Evolutionary conservation across 1,140 invertebrate genomes (phyloP).

Genomic region (Caenorhabditis brenneri): DNA sequence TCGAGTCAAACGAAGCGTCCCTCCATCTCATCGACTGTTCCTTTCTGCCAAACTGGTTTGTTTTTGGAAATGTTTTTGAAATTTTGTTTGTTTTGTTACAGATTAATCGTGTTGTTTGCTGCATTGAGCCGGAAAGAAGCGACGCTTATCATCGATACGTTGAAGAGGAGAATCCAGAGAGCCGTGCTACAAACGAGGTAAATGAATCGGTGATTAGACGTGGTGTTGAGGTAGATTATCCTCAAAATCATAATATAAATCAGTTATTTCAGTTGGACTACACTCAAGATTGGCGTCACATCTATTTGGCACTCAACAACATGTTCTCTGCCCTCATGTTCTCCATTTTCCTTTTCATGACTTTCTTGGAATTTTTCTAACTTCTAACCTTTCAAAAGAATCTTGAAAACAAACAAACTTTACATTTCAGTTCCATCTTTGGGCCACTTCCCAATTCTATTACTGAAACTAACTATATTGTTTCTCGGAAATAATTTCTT

Average conservation of each 20-base stretch:
- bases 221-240: constrained; percentile 24
- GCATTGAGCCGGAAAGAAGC: constrained; percentile 66
- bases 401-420: too few species aligned
- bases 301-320: constrained; percentile 68
- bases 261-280: constrained; percentile 56
- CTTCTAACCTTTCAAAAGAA: background rate
- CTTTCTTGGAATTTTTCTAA: constrained; percentile 67
- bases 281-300: constrained; percentile 67
- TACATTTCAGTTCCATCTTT: too few species aligned
- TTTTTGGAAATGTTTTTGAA: background rate
- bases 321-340: constrained; percentile 66
- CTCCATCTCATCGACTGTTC: constrained; percentile 64
- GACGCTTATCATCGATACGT: constrained; percentile 66
- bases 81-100: background rate
- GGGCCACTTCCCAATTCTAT: too few species aligned
- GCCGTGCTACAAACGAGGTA: constrained; percentile 19
- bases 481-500: too few species aligned
- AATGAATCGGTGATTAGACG: constrained; percentile 36
- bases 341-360: constrained; percentile 66
- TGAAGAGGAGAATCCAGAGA: constrained; percentile 50
- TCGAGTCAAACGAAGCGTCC: constrained; percentile 64
- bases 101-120: constrained; percentile 67
- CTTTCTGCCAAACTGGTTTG: constrained; percentile 61
- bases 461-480: too few species aligned
- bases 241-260: background rate